Conservation (phyloP, 2,113 vertebrate species). For the Chunga burmeisteri region DNA sequence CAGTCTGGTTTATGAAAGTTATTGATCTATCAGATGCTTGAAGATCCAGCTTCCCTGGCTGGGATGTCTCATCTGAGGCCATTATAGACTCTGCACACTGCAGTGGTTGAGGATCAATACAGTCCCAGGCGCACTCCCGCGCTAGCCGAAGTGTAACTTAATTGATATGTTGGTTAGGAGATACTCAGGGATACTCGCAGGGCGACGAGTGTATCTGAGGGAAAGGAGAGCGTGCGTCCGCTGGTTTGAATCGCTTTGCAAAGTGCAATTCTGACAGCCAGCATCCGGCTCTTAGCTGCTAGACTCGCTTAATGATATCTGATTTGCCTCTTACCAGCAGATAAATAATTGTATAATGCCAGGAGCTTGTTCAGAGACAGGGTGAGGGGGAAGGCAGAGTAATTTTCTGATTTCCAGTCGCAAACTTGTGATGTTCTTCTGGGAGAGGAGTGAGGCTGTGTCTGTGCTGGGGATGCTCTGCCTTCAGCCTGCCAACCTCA, state of each 20-base stretch:
- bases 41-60: slow-evolving; percentile 7
- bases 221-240: accelerated
- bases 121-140: neutral
- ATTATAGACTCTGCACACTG: neutral
- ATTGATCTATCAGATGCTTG: slow-evolving; percentile 57
- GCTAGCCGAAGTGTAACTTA: neutral
- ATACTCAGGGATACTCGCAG: neutral
- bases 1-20: slow-evolving; percentile 69
- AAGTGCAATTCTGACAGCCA: neutral
- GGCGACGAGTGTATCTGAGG: neutral
- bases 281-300: neutral
- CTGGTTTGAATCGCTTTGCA: accelerated
- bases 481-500: neutral
- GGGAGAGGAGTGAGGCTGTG: neutral
- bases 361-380: neutral
- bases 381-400: neutral
- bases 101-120: neutral
- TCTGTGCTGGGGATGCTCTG: neutral
- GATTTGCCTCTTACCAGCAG: slow-evolving; percentile 14
- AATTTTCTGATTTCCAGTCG: neutral
- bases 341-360: neutral
- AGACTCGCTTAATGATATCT: neutral
- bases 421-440: neutral
- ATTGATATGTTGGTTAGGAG: neutral
- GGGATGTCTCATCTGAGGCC: slow-evolving; percentile 14